Conservation (phyloP, 2,113 vertebrate species). For the Amblyopsis rosae region DNA sequence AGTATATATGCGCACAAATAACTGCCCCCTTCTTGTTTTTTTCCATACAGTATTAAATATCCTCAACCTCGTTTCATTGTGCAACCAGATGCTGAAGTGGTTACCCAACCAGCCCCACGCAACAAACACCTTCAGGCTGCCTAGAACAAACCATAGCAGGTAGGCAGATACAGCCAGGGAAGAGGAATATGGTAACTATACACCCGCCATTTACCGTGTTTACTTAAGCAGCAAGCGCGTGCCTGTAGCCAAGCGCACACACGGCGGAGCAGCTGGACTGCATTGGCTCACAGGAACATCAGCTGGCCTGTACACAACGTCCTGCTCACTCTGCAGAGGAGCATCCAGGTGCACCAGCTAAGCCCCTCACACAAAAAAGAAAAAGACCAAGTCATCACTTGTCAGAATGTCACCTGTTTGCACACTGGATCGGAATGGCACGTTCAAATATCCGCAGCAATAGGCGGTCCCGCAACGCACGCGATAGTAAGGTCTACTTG, state of each 20-base stretch:
- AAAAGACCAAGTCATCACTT: conserved; percentile 40
- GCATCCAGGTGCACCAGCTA: conserved; percentile 53
- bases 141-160: conserved; percentile 8
- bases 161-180: conserved; percentile 12
- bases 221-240: conserved; percentile 37
- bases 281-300: conserved; percentile 49
- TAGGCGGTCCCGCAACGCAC: conserved; percentile 4
- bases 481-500: conserved; percentile 28
- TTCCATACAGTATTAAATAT: background rate
- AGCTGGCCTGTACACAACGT: conserved; percentile 38
- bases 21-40: background rate
- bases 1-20: background rate
- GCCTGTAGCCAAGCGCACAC: conserved; percentile 42
- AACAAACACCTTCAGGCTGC: conserved; percentile 7
- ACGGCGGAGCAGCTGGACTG: conserved; percentile 51
- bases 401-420: conserved; percentile 56
- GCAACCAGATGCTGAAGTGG: background rate
- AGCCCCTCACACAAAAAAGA: conserved; percentile 42
- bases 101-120: background rate
- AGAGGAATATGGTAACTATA: conserved; percentile 20
- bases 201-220: conserved; percentile 39
- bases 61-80: background rate
- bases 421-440: conserved; percentile 30
- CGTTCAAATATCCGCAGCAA: conserved; percentile 32
- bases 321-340: conserved; percentile 16